phyloP scores from a whole-genome alignment of 2,113 vertebrate genomes.

The Gymnorhina tibicen region DNA sequence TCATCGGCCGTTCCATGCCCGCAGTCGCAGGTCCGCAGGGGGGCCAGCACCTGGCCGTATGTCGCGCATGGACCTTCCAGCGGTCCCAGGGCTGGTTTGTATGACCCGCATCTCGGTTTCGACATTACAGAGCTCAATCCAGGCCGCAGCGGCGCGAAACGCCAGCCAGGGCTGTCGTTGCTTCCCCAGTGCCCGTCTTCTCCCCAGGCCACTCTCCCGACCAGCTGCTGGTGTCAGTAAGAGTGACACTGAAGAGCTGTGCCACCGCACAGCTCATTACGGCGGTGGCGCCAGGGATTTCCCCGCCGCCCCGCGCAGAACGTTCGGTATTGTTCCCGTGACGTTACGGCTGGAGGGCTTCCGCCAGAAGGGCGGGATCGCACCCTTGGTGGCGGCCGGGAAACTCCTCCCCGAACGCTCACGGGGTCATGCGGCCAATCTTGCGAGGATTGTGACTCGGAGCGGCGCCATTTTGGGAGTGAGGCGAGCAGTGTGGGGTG shows the following conservation, averaged over 20 bases:
- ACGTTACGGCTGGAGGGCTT: constrained; percentile 60
- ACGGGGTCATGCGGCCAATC: background rate
- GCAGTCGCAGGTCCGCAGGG: background rate
- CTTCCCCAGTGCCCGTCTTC: background rate
- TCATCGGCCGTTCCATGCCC: background rate
- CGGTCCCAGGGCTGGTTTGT: background rate
- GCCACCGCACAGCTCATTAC: background rate
- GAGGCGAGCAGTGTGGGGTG: constrained; percentile 44
- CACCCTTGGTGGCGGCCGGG: background rate
- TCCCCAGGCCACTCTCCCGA: background rate
- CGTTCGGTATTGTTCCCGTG: constrained; percentile 59
- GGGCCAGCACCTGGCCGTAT: background rate
- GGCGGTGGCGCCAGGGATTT: background rate
- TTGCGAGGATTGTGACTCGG: constrained; percentile 69
- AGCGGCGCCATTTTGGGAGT: constrained; percentile 76
- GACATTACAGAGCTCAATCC: background rate
- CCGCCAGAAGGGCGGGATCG: background rate
- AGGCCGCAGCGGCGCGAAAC: background rate
- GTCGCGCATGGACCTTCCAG: background rate
- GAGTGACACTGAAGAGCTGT: no score
- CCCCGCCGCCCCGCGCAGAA: constrained; percentile 11
- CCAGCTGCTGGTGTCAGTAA: background rate
- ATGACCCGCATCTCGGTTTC: background rate
- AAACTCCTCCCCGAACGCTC: background rate
- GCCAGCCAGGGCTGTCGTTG: background rate